phyloP scores from a whole-genome alignment of 92 coral and sea anemone species.

The Heliopora coerulea region DNA sequence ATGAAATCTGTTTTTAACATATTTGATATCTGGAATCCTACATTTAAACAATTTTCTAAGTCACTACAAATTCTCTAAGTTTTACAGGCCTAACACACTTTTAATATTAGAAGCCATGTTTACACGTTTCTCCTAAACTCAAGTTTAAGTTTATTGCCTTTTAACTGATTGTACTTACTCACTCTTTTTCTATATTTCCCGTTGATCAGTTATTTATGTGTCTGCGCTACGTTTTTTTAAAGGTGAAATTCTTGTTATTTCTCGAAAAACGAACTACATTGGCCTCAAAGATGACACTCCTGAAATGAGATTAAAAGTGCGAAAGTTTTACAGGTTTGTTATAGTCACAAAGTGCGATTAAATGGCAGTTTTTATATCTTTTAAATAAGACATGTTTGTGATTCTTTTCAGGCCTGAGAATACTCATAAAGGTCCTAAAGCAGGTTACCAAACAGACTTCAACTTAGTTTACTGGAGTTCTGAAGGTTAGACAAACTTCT shows the following conservation, averaged over 20 bases:
- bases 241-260: conserved; percentile 79
- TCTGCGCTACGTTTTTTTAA: background rate
- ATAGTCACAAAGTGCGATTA: too few relatives aligned
- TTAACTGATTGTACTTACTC: too few relatives aligned
- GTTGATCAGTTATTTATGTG: too few relatives aligned
- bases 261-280: conserved; percentile 58
- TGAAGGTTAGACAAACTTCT: conserved; percentile 92
- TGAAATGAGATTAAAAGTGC: conserved; percentile 70
- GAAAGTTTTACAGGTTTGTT: conserved; percentile 83
- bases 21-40: too few relatives aligned
- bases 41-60: too few relatives aligned
- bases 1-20: too few relatives aligned
- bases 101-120: too few relatives aligned
- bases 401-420: conserved; percentile 74
- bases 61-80: too few relatives aligned
- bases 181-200: too few relatives aligned
- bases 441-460: conserved; percentile 77
- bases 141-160: too few relatives aligned
- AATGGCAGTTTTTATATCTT: background rate
- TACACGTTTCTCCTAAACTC: too few relatives aligned
- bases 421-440: conserved; percentile 83
- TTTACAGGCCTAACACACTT: too few relatives aligned
- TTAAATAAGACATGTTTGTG: background rate
- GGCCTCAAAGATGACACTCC: conserved; percentile 55
- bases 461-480: conserved; percentile 91